Percentiles rank a stretch among this genome's conserved stretches.
phyloP scores from a whole-genome alignment of 2,888 invertebrate species.

The Pegoplata infirma region DNA sequence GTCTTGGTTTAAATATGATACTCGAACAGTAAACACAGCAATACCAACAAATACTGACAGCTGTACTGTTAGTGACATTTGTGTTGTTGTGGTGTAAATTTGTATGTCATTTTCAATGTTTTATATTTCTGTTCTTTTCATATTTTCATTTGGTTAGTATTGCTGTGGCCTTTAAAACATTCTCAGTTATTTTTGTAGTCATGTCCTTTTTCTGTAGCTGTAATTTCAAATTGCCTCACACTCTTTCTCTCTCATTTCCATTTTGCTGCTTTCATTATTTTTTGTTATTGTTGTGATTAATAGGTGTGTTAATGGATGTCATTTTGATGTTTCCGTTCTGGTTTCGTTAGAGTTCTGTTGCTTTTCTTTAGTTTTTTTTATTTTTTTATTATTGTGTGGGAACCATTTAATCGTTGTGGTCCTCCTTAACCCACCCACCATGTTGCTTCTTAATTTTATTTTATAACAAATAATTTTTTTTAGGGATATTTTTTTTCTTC shows the following conservation, averaged over 20 bases:
- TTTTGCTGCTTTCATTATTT: constrained; percentile 34
- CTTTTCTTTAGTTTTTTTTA: not conserved
- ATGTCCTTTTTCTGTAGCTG: not conserved
- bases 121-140: not conserved
- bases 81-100: constrained; percentile 25
- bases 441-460: not conserved
- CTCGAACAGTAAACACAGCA: constrained; percentile 21
- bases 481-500: constrained; percentile 13
- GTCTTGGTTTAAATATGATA: constrained; percentile 36
- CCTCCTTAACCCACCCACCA: not conserved
- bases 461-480: not conserved
- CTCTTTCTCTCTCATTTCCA: not conserved
- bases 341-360: not conserved
- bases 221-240: not conserved
- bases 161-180: not conserved
- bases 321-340: constrained; percentile 72
- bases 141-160: not conserved
- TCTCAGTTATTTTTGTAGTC: not conserved
- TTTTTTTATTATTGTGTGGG: not conserved
- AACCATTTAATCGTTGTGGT: constrained; percentile 10
- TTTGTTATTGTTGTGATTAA: constrained; percentile 70
- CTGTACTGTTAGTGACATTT: constrained; percentile 50
- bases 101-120: constrained; percentile 25
- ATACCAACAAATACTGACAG: constrained; percentile 42
- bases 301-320: constrained; percentile 77